Evolutionary conservation across 2,888 invertebrate species (phyloP), one percentile per base, ranked within the genome.

Genomic region (Dione juno): DNA sequence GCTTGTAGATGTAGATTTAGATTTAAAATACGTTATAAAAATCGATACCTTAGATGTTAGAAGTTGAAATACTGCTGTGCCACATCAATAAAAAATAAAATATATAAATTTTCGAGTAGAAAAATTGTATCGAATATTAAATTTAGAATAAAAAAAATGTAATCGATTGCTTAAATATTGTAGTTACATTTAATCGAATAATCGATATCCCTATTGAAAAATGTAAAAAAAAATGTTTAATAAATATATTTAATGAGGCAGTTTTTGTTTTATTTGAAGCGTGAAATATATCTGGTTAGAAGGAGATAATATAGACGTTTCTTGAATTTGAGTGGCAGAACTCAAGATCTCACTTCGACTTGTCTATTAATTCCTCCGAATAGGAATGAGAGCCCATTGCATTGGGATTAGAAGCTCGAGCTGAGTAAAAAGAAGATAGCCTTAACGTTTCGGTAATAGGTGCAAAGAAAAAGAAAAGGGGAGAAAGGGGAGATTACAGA

Each of bases 31-130:
- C 48, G n/a, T 68, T 37, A 37, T 19, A 50, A 14, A 50, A 10
- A 35, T 37, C 50, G 28, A 43, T 28, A 35, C 16, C n/a, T 3
- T 28, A 45, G 43, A 28, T 28, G 1, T 28, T 35, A 35, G 19
- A 21, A 11, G 59, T 45, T 43, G 43, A 41, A 37, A 45, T 37
- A 88, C 91, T 91, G 90, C 91, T 91, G 91, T 91, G 91, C 88
- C 79, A 75, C 82, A 81, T 83, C 91, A 91, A 91, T 91, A 91
- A 90, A 59, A 52, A 52, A 28, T 35, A 37, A 61, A n/a, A 61
- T 61, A 14, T 61, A 43, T 41, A 10, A 61, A 45, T n/a, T 43
- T 43, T 61, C 8, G 37, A 13, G 35, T 66, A 66, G 40, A 28
- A 41, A 52, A 66, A 41, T 21, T 41, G 14, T 66, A 61, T 61